Percentiles rank a stretch among this genome's conserved stretches.
These are phyloP conservation scores for Cathartes aura DNA, from an alignment of 2,113 vertebrate genomes.

Conservation along the genomic window DNA sequence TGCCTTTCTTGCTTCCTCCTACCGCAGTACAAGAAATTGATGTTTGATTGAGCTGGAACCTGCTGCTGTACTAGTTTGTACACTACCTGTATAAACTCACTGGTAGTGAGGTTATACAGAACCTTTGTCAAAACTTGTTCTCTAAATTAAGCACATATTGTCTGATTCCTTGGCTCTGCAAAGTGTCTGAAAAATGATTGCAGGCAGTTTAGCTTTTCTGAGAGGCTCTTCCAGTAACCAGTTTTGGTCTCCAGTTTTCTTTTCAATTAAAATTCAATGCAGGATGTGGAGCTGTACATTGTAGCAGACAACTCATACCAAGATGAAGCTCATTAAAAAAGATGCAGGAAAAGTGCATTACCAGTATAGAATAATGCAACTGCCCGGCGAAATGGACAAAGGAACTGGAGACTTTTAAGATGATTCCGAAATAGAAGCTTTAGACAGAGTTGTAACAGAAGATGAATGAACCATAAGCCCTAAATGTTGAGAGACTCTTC, in stretches of 20 bases:
- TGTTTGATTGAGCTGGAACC: neutral
- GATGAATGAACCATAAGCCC: neutral
- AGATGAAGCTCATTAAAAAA: neutral
- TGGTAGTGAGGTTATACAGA: neutral
- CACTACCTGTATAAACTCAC: too few relatives aligned
- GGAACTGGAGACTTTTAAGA: neutral
- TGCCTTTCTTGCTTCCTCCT: neutral
- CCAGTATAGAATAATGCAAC: neutral
- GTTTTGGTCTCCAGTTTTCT: neutral
- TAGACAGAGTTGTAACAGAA: neutral
- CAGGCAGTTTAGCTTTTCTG: neutral
- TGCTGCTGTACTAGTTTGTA: neutral
- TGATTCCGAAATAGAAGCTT: neutral
- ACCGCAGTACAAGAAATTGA: neutral
- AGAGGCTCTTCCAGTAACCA: neutral
- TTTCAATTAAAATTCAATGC: neutral
- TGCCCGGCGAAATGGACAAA: neutral
- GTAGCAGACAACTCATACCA: neutral
- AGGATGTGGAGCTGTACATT: neutral
- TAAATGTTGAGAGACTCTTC: neutral
- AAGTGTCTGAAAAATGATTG: neutral
- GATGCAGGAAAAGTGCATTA: neutral
- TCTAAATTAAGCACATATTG: neutral
- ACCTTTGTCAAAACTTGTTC: neutral
- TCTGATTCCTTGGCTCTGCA: neutral